Base-by-base conservation (phyloP, 2,888 invertebrate species). In the Drosophila colorata region DNA sequence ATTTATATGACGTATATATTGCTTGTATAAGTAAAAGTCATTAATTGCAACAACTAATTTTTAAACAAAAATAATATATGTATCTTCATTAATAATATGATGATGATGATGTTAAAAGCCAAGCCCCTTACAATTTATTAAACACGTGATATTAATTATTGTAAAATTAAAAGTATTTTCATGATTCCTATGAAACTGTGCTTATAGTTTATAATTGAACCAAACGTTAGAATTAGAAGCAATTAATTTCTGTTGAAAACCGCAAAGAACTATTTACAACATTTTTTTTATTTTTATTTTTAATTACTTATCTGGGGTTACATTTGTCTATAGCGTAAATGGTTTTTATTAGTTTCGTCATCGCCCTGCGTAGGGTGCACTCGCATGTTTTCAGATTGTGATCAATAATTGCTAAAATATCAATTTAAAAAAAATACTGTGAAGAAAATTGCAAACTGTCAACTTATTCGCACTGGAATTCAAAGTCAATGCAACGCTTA, bases 401-500 rank as follows among this genome's bases (percentile, higher is more conserved):
- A 66, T 61, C 74, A 56, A 65, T 56, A 52, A 69, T 47, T 58
- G 65, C n/a, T 49, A 33, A 7, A 41, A 40, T 20, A 35, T 31
- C 65, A 28, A 14, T 28, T 28, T 28, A 28, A 28, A 2, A 9
- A 28, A 28, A 28, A 28, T 28, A 28, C 40, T 6, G n/a, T 20
- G 20, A 37, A 33, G 11, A 35, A 68, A 81, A 81, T 64, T 75
- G 69, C 71, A 74, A 64, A 60, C 59, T 84, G 81, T 81, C 67
- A 66, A 80, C 69, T 65, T 74, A 74, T 69, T 60, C 47, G 58
- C 51, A 60, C 37, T 81, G 58, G 56, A 61, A 75, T 68, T 78
- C 79, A 82, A 83, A 88, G 88, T 82, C 82, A 86, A 82, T 81
- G 88, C 68, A 77, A 82, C 56, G 74, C 80, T 86, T 86, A 86